phyloP scores from a whole-genome alignment of 2,888 invertebrate genomes.

The Eurois occulta region DNA sequence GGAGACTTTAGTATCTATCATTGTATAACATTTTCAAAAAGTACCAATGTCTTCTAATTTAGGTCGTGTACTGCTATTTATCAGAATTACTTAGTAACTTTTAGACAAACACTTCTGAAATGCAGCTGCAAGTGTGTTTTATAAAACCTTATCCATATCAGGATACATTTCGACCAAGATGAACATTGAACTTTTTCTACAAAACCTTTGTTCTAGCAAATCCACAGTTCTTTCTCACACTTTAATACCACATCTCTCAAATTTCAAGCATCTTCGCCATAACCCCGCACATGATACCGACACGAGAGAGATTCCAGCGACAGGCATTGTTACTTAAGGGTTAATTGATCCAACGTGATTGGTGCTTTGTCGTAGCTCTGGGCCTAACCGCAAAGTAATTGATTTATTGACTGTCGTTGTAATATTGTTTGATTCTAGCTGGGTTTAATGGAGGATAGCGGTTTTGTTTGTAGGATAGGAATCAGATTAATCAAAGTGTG shows the following conservation, averaged over 20 bases:
- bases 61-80: neutral
- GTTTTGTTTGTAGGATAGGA: slow-evolving; percentile 8
- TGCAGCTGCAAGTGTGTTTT: neutral
- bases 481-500: slow-evolving; percentile 1
- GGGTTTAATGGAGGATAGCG: slow-evolving; percentile 4
- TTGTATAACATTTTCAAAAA: neutral
- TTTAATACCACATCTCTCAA: neutral
- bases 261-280: slow-evolving; percentile 3
- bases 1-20: neutral
- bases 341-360: slow-evolving; percentile 73
- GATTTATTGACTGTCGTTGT: slow-evolving; percentile 52
- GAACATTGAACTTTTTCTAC: neutral
- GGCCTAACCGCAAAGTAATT: slow-evolving; percentile 52
- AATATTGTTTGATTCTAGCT: slow-evolving; percentile 41
- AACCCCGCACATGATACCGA: slow-evolving; percentile 16
- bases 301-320: slow-evolving; percentile 28
- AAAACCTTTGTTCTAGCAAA: neutral
- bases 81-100: too few relatives aligned
- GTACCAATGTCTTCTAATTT: neutral
- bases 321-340: slow-evolving; percentile 71
- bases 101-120: too few relatives aligned
- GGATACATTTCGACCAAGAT: neutral
- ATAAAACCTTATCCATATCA: neutral
- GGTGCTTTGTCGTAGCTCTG: slow-evolving; percentile 57
- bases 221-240: neutral